phyloP scores from a whole-genome alignment of 2,113 vertebrate species.

The Plecturocebus donacophilus region DNA sequence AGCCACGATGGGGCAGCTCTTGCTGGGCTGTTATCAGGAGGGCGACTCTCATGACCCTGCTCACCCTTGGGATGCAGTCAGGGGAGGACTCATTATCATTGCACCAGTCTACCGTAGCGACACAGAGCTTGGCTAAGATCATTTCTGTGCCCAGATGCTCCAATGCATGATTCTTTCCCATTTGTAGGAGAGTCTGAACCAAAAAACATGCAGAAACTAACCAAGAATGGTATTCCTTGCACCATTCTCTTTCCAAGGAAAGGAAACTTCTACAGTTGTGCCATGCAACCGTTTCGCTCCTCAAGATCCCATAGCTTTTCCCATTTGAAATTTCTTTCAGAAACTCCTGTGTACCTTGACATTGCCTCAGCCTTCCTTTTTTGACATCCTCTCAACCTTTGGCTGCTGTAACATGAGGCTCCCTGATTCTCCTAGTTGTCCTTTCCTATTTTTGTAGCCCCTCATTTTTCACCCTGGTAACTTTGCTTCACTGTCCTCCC shows the following conservation, averaged over 20 bases:
- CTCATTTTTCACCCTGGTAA: accelerated
- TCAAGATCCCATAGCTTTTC: accelerated
- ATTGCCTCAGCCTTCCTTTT: not conserved
- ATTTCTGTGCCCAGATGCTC: not conserved
- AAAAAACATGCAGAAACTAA: not conserved
- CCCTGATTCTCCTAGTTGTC: too few relatives aligned
- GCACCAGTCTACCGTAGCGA: not conserved
- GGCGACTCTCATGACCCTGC: not conserved
- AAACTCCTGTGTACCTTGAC: accelerated
- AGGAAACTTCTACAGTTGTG: not conserved
- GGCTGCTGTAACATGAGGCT: not conserved
- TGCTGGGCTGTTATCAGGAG: not conserved
- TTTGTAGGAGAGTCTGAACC: too few relatives aligned
- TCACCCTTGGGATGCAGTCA: not conserved
- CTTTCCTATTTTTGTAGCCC: too few relatives aligned
- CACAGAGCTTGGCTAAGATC: not conserved
- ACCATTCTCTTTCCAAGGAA: not conserved
- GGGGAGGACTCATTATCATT: not conserved
- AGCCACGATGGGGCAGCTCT: not conserved
- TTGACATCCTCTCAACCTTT: accelerated
- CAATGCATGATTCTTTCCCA: not conserved
- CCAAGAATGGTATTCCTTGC: accelerated
- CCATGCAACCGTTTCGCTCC: accelerated
- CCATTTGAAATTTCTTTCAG: not conserved
- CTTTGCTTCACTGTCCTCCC: not conserved